phyloP scores from a whole-genome alignment of 2,888 invertebrate species.

The Patella depressa region DNA sequence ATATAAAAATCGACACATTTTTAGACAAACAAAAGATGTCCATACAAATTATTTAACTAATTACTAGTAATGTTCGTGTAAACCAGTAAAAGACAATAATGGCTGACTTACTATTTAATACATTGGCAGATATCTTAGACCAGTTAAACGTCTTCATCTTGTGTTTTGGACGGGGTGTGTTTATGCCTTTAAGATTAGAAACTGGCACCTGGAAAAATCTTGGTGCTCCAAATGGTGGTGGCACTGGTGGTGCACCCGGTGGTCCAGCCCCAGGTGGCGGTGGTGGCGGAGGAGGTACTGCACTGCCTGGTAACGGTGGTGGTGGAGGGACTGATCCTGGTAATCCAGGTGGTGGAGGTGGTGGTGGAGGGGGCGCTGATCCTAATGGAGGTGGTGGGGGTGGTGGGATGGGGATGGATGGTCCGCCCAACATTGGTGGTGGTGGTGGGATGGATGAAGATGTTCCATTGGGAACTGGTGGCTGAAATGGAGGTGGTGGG shows the following conservation, averaged over 20 bases:
- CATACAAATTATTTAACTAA: too few species aligned
- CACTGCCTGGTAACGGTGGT: conserved; percentile 39
- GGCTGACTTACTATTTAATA: conserved; percentile 48
- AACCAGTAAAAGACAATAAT: too few species aligned
- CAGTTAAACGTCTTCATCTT: conserved; percentile 99
- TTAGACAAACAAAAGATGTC: too few species aligned
- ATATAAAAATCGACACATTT: too few species aligned
- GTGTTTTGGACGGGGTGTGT: conserved; percentile 90
- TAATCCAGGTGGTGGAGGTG: conserved; percentile 37
- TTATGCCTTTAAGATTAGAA: conserved; percentile 38
- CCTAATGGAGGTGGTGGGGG: conserved; percentile 33
- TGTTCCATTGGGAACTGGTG: conserved; percentile 30
- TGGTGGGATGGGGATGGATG: conserved; percentile 60
- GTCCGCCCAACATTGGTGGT: conserved; percentile 66
- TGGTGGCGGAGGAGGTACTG: conserved; percentile 49
- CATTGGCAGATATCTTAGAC: conserved; percentile 87
- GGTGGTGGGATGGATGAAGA: conserved; percentile 44
- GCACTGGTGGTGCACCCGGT: conserved; percentile 51
- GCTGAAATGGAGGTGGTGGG: conserved; percentile 53
- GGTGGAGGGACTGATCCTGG: conserved; percentile 55
- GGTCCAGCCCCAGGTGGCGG: conserved; percentile 51
- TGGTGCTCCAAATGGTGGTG: conserved; percentile 53
- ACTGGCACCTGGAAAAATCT: conserved; percentile 39
- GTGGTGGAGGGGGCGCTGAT: conserved; percentile 33
- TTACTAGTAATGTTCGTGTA: not conserved